phyloP scores from a whole-genome alignment of 1,140 invertebrate species.

The Lycorma delicatula region DNA sequence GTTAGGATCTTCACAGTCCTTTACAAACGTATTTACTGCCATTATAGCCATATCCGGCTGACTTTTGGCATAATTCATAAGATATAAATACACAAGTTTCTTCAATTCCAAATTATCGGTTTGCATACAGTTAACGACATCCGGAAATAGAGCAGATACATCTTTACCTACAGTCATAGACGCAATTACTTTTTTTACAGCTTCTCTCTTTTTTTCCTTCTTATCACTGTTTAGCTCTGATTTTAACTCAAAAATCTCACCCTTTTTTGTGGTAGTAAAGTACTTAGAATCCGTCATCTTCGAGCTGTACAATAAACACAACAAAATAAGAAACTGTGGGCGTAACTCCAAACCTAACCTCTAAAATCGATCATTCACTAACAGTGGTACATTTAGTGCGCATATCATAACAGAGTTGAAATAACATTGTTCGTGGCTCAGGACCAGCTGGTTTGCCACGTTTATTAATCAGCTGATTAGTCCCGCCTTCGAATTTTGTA shows the following conservation, averaged over 20 bases:
- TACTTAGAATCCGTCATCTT: constrained; percentile 99
- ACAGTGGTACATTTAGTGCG: no score
- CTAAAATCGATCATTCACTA: no score
- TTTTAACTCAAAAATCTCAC: constrained; percentile 98
- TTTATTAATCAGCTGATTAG: no score
- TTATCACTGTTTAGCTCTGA: constrained; percentile 99
- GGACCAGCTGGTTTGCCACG: no score
- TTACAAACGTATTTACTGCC: constrained; percentile 99
- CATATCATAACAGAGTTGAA: no score
- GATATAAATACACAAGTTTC: constrained; percentile 97
- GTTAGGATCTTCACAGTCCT: constrained; percentile 99
- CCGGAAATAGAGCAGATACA: constrained; percentile 93
- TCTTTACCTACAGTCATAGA: constrained; percentile 99
- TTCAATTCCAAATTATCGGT: constrained; percentile 99
- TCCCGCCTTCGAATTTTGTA: no score
- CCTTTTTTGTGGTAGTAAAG: constrained; percentile 99
- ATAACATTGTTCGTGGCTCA: no score
- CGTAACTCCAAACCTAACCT: no score
- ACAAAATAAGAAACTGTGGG: no score
- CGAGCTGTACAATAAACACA: no score
- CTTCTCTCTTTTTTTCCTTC: constrained; percentile 99
- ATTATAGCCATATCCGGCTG: constrained; percentile 99
- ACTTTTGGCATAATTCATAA: constrained; percentile 99
- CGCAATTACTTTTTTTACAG: constrained; percentile 99
- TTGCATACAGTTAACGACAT: constrained; percentile 99